Conservation (phyloP, 2,888 invertebrate genomes). For the Lithophane semibrunnea region DNA sequence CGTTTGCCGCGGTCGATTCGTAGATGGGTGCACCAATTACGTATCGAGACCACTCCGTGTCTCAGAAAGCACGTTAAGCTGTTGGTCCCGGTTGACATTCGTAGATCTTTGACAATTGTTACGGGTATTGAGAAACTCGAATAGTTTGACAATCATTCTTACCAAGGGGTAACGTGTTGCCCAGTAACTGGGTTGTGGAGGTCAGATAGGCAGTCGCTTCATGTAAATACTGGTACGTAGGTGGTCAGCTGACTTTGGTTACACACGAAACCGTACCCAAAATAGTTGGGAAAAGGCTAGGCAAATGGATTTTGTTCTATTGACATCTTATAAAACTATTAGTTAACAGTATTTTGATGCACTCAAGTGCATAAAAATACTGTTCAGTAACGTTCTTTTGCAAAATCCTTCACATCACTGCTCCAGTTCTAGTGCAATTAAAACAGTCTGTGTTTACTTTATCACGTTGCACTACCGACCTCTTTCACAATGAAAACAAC, state of each 20-base stretch:
- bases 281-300: too few relatives aligned
- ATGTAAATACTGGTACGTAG: too few relatives aligned
- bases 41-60: too few relatives aligned
- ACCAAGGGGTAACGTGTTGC: background rate
- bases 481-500: constrained; percentile 63
- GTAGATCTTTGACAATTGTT: background rate
- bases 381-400: background rate
- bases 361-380: constrained; percentile 1
- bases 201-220: too few relatives aligned
- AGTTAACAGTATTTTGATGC: too few relatives aligned
- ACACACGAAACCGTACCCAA: background rate
- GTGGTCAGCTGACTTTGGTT: background rate
- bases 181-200: too few relatives aligned
- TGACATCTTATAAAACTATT: background rate
- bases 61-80: background rate
- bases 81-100: background rate
- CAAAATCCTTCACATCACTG: constrained; percentile 10
- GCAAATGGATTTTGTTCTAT: background rate
- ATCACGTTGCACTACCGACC: constrained; percentile 37
- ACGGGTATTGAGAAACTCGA: background rate
- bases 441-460: constrained; percentile 29
- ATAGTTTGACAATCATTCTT: background rate
- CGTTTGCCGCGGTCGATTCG: too few relatives aligned
- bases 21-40: too few relatives aligned
- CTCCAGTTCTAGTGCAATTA: constrained; percentile 17